Evolutionary conservation across 2,797 vertebrate genomes (phyloP), one percentile per base, ranked within the genome.

Genomic region (Pantherophis alleghaniensis): DNA sequence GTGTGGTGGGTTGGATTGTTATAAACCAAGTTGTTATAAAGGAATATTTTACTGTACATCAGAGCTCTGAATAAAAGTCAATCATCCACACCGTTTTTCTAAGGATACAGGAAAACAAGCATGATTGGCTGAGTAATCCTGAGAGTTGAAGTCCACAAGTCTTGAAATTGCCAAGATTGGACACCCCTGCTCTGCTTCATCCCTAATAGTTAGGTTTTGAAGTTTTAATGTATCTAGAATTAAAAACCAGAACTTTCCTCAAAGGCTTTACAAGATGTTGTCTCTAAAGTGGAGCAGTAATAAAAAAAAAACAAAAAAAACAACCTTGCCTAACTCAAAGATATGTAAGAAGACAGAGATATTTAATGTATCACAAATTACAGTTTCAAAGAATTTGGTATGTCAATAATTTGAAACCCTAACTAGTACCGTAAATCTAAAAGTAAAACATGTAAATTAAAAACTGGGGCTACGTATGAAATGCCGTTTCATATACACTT

Each of bases 41-140:
- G 63, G 88, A 94, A 90, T 88, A 93, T 90, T 96, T 96, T 94
- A 95, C 37, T 83, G 74, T 83, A 83, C 93, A 95, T 91, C 93
- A 90, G 95, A 90, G 59, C 83, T 66, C 94, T 88, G 90, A 95
- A 93, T 92, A 95, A 0, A 89, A 95, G 93, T 94, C 88, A 83
- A 13, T 94, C 13, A 87, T 92, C 55, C 92, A 88, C 56, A 10
- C 18, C 1, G 0, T 60, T 42, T 79, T 24, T 69, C 92, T 83
- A 93, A 32, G 5, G n/a, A 51, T 90, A 93, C 5, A 63, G 42
- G 57, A 13, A 89, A 61, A 83, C 0, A 24, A n/a, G 28, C 12
- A 24, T 60, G 26, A 11, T 11, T 86, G 16, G 14, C 60, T 56
- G 88, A 66, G 24, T 2, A 24, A 16, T 61, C 61, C n/a, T 24